Evolutionary conservation across 2,797 vertebrate genomes (phyloP).

Genomic region (Paguma larvata): DNA sequence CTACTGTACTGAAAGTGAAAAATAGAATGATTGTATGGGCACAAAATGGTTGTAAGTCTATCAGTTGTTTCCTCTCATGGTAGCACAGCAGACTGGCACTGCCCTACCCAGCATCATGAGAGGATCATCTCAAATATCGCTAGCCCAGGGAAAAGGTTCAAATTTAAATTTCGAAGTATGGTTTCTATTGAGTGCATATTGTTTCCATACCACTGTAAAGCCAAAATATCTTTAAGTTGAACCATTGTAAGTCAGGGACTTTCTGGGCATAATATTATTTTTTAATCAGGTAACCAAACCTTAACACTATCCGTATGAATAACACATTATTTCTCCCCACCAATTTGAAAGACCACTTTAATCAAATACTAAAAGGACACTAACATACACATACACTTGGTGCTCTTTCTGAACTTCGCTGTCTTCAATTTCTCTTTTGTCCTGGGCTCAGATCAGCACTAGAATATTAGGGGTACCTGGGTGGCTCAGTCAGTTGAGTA

Average conservation of each 20-base stretch:
- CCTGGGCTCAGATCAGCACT: not conserved
- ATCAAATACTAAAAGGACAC: constrained; percentile 7
- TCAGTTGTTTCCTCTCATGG: not conserved
- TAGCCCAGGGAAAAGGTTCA: not conserved
- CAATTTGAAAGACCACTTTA: not conserved
- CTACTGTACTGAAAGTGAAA: not conserved
- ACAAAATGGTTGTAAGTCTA: not conserved
- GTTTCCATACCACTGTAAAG: not conserved
- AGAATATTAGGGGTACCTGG: not conserved
- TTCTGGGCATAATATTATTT: not conserved
- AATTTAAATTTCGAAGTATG: not conserved
- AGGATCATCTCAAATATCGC: not conserved
- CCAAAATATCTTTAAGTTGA: not conserved
- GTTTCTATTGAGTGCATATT: not conserved
- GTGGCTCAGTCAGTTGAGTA: no score
- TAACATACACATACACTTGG: not conserved
- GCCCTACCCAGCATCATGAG: not conserved
- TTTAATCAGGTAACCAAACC: not conserved
- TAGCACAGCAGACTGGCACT: not conserved
- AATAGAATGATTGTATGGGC: not conserved
- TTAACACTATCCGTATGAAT: not conserved
- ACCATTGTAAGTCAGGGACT: not conserved
- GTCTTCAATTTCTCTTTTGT: not conserved
- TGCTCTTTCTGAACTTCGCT: not conserved
- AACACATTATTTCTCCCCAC: not conserved